A percentile compares a stretch with the other conserved stretches of the same genome.
Conservation (phyloP, 2,888 invertebrate species). For the Cheiracanthium punctorium region DNA sequence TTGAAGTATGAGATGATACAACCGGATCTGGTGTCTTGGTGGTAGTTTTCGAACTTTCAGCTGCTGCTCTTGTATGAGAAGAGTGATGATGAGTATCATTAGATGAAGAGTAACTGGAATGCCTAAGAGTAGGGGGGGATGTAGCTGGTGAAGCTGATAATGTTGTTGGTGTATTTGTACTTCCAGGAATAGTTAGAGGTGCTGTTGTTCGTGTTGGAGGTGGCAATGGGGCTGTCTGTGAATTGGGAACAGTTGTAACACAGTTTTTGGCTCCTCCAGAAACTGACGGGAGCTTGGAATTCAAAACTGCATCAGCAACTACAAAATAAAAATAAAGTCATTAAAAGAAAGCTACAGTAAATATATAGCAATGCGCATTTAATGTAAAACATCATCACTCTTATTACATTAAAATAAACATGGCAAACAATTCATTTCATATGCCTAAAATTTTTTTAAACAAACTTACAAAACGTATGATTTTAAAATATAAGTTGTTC, state of each 20-base stretch:
- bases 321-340: no score
- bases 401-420: no score
- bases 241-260: slow-evolving; percentile 28
- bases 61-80: slow-evolving; percentile 31
- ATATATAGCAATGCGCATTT: no score
- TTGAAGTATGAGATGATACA: slow-evolving; percentile 50
- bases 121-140: slow-evolving; percentile 65
- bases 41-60: slow-evolving; percentile 46
- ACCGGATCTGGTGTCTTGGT: slow-evolving; percentile 53
- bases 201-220: slow-evolving; percentile 81
- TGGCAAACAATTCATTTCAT: no score
- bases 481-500: no score
- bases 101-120: slow-evolving; percentile 75
- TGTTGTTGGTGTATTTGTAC: slow-evolving; percentile 70
- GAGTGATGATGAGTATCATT: slow-evolving; percentile 43
- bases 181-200: slow-evolving; percentile 69
- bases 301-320: slow-evolving; percentile 26
- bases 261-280: slow-evolving; percentile 42
- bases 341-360: no score
- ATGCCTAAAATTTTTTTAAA: no score
- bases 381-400: no score
- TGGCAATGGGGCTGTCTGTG: slow-evolving; percentile 84
- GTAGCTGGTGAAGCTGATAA: slow-evolving; percentile 68
- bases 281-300: slow-evolving; percentile 35
- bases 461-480: no score